phyloP scores from a whole-genome alignment of 1,140 invertebrate species.

The Tetramorium parvispinum region DNA sequence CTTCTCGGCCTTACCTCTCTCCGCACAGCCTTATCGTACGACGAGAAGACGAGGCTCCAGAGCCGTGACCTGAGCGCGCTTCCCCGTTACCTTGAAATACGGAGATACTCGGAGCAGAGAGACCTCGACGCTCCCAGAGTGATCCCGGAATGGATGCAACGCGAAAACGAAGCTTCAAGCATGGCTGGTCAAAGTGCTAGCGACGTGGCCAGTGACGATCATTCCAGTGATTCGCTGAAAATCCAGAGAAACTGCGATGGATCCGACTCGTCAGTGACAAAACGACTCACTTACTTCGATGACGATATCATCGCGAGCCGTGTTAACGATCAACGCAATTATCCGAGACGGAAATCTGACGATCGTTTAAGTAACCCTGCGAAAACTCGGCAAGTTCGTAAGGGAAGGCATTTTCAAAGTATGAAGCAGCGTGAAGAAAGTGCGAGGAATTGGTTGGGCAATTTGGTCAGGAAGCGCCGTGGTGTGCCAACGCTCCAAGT shows the following conservation, averaged over 20 bases:
- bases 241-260: background rate
- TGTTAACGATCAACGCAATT: background rate
- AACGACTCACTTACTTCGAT: background rate
- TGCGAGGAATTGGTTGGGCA: background rate
- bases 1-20: slow-evolving; percentile 67
- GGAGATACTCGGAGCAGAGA: slow-evolving; percentile 32
- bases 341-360: background rate
- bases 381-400: background rate
- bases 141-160: slow-evolving; percentile 33
- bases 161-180: background rate
- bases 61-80: slow-evolving; percentile 49
- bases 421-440: slow-evolving; percentile 19
- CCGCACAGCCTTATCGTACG: slow-evolving; percentile 65
- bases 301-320: background rate
- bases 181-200: slow-evolving; percentile 44
- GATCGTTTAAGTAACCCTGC: background rate
- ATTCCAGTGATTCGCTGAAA: background rate
- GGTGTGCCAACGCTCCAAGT: background rate
- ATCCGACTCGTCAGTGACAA: background rate
- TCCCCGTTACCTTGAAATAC: slow-evolving; percentile 32
- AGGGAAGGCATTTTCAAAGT: background rate
- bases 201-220: background rate
- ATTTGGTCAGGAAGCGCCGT: background rate
- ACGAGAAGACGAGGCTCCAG: slow-evolving; percentile 61
- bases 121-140: background rate